These are phyloP conservation scores for Mormyrus iriodes DNA, from an alignment of 2,113 vertebrate genomes.

Conservation along the genomic window DNA sequence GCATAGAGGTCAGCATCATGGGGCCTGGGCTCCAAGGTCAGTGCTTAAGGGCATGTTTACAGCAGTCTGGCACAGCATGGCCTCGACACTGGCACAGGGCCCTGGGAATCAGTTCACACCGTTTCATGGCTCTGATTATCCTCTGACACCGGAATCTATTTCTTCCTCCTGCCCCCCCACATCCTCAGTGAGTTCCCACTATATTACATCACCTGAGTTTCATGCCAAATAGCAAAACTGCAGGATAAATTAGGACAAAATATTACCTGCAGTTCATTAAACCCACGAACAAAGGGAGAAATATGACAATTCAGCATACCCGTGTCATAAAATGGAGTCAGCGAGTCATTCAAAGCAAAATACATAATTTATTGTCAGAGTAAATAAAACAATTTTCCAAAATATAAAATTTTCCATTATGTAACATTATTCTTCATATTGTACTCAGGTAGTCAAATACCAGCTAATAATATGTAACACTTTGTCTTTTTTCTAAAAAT, in stretches of 20 bases:
- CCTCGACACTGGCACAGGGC: not conserved
- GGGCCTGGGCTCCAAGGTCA: not conserved
- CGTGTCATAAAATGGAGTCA: not conserved
- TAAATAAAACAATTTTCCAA: not conserved
- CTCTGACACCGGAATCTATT: not conserved
- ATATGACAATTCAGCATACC: not conserved
- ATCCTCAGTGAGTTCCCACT: not conserved
- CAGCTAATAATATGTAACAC: not conserved
- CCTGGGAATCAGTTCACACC: not conserved
- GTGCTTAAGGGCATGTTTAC: not conserved
- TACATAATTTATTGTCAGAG: slow-evolving; percentile 15
- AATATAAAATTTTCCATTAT: slow-evolving; percentile 21
- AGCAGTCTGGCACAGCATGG: not conserved
- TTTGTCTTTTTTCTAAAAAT: not conserved
- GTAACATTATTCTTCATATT: slow-evolving; percentile 10
- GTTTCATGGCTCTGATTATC: not conserved
- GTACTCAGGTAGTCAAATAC: not conserved
- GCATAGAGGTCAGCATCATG: not conserved
- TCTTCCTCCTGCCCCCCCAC: not conserved
- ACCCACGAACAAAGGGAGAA: not conserved
- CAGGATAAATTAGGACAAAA: not conserved
- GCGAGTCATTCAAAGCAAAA: slow-evolving; percentile 1
- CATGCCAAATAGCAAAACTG: not conserved
- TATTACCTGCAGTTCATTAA: not conserved
- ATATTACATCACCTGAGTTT: not conserved